These are phyloP conservation scores for Drosophila repleta DNA, from an alignment of 1,140 invertebrate genomes.

Conservation along the genomic window DNA sequence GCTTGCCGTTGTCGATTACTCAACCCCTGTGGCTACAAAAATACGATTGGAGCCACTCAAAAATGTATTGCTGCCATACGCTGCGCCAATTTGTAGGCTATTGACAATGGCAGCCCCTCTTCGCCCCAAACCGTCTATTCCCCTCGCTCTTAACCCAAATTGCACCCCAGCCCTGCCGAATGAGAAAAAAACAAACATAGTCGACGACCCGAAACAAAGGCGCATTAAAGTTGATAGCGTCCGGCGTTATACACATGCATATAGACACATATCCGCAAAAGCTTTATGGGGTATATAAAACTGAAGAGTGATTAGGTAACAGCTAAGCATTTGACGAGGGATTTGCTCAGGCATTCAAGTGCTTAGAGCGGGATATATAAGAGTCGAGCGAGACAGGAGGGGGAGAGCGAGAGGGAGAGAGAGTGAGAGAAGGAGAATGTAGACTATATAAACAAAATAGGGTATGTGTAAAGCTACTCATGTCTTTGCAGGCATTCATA, in stretches of 20 bases:
- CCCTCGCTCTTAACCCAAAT: not conserved
- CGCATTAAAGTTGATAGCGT: slow-evolving; percentile 78
- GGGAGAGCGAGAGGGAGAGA: no score
- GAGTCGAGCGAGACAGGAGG: no score
- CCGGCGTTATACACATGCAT: slow-evolving; percentile 42
- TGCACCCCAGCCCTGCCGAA: slow-evolving; percentile 8
- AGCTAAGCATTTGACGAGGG: no score
- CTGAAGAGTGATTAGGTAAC: not conserved
- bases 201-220: slow-evolving; percentile 61
- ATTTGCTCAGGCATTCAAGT: no score
- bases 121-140: not conserved
- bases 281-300: slow-evolving; percentile 10
- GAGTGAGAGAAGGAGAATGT: no score
- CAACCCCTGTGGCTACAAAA: slow-evolving; percentile 58
- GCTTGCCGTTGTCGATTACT: slow-evolving; percentile 62
- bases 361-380: no score
- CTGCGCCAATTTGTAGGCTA: slow-evolving; percentile 63
- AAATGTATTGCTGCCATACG: slow-evolving; percentile 45
- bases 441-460: no score
- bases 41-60: slow-evolving; percentile 38
- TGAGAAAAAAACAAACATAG: slow-evolving; percentile 19
- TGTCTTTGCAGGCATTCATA: no score
- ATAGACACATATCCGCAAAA: not conserved
- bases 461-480: no score
- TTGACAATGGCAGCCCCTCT: slow-evolving; percentile 42